phyloP scores from a whole-genome alignment of 2,797 vertebrate species.

The Coregonus suidteri region DNA sequence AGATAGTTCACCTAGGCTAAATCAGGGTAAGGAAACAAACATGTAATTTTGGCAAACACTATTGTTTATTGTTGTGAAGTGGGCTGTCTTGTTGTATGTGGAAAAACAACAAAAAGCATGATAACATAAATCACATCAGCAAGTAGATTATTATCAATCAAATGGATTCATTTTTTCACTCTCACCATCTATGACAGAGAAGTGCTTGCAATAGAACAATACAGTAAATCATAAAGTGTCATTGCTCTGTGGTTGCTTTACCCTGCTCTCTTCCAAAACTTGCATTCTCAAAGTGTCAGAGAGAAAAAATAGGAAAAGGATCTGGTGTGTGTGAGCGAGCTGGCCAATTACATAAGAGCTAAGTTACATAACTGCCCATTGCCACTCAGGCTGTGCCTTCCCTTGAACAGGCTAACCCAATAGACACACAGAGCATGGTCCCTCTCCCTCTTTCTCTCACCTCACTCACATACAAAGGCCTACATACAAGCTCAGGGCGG shows the following conservation, averaged over 20 bases:
- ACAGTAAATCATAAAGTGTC: not conserved
- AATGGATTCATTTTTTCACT: not conserved
- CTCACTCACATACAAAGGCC: not conserved
- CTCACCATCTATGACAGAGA: not conserved
- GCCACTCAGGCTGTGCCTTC: constrained; percentile 29
- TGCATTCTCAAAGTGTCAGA: constrained; percentile 2
- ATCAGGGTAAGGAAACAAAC: too few relatives aligned
- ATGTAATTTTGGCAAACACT: too few relatives aligned
- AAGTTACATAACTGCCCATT: constrained; percentile 20
- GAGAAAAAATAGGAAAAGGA: constrained; percentile 16
- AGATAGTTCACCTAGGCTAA: too few relatives aligned
- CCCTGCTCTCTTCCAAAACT: not conserved
- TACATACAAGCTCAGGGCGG: constrained; percentile 6
- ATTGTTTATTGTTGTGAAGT: too few relatives aligned
- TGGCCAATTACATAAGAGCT: constrained; percentile 6
- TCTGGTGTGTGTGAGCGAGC: constrained; percentile 18
- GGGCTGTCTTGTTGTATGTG: too few relatives aligned
- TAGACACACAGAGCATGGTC: constrained; percentile 4
- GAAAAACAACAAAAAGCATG: too few relatives aligned
- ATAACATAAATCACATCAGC: not conserved
- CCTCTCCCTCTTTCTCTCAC: not conserved
- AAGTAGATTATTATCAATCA: not conserved
- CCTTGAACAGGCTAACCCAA: constrained; percentile 8
- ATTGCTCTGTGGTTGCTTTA: not conserved
- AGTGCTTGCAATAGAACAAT: not conserved